Base-by-base conservation (phyloP, 2,797 vertebrate genomes). In the Rhinoraja longicauda region DNA sequence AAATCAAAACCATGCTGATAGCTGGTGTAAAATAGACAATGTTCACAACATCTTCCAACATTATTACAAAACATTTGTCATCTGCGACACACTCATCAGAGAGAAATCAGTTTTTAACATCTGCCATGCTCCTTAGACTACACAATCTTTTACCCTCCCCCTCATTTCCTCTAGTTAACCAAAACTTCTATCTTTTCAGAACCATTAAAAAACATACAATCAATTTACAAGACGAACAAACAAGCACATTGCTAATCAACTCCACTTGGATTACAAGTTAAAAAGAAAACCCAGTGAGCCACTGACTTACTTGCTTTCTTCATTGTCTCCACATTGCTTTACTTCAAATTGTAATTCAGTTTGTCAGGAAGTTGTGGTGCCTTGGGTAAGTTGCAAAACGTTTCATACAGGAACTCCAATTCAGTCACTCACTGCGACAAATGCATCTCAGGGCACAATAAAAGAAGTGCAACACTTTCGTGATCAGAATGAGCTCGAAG, bases 361-460 rank as follows among this genome's bases (percentile, higher is more conserved):
- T 21, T 19, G 94, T 94, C 95, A 97, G 96, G 96, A 97, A 97
- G 95, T 93, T 94, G 95, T 94, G 95, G 95, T 94, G 93, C 93
- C 94, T 93, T 93, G 94, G 75, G 53, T 93, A 93, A 91, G 93
- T 94, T 93, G 90, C 93, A 93, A 93, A 94, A 95, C 93, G 82
- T 67, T 93, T 88, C 45, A 72, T 93, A 94, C 77, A 94, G 94
- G 94, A 95, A 95, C 94, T 94, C 26, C 24, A 0, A 79, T 81
- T 93, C 79, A 94, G 93, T 94, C 64, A 45, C 36, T 10, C 4
- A 73, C 70, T 73, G 36, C 39, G 29, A 92, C 39, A 29, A 72
- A 21, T 26, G 72, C 39, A 53, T 73, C 92, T 62, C 12, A 78
- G 4, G 64, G 59, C 39, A 75, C 67, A 76, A 21, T 45, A 45